Percentiles rank a stretch among this genome's conserved stretches.
Conservation (phyloP, 1,140 invertebrate genomes). For the Lysiphlebus fabarum region DNA sequence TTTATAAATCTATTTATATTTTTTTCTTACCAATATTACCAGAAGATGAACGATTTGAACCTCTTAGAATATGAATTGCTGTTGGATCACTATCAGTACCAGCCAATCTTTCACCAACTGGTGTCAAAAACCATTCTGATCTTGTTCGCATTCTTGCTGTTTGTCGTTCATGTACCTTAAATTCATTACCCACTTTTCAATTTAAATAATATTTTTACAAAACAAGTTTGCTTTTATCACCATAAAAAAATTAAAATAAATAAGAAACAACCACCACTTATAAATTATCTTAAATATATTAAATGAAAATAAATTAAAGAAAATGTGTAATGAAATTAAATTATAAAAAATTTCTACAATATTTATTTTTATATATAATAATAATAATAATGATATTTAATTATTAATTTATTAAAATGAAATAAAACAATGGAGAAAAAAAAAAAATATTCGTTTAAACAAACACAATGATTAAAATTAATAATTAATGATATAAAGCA, state of each 20-base stretch:
- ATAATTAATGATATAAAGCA: no score
- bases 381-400: conserved; percentile 13
- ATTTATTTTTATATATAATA: neutral
- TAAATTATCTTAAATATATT: no score
- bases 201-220: neutral
- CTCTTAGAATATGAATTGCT: conserved; percentile 51
- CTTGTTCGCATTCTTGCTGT: conserved; percentile 87
- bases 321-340: no score
- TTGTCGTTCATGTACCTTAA: conserved; percentile 88
- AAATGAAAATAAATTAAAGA: no score
- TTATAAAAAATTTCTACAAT: no score
- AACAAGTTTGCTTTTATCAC: neutral
- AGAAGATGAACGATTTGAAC: conserved; percentile 52
- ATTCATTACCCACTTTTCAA: conserved; percentile 25
- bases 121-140: conserved; percentile 90
- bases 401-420: conserved; percentile 19
- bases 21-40: conserved; percentile 51
- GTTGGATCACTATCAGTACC: conserved; percentile 54
- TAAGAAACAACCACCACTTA: no score
- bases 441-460: neutral
- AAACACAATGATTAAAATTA: neutral
- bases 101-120: conserved; percentile 55
- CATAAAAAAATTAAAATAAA: no score
- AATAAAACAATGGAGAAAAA: conserved; percentile 7
- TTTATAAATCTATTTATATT: neutral